Conservation (phyloP, 2,797 vertebrate species). For the Cyprinella venusta region DNA sequence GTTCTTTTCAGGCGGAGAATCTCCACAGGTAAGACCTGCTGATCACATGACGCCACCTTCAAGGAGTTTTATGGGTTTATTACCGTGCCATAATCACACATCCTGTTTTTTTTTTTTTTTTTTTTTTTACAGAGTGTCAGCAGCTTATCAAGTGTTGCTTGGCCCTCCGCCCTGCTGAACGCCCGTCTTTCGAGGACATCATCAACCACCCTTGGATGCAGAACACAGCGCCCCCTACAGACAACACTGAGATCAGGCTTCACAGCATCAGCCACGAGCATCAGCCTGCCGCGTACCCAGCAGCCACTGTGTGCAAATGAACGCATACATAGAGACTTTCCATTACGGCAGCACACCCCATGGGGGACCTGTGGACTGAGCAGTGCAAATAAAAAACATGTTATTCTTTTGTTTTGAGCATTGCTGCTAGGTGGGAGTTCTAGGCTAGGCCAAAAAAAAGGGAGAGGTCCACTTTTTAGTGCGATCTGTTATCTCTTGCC, state of each 20-base stretch:
- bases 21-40: slow-evolving; percentile 80
- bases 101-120: slow-evolving; percentile 40
- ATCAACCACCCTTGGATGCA: slow-evolving; percentile 93
- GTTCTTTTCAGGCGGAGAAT: slow-evolving; percentile 86
- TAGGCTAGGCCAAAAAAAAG: slow-evolving; percentile 17
- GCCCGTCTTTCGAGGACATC: slow-evolving; percentile 91
- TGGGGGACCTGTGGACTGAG: slow-evolving; percentile 31
- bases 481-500: slow-evolving; percentile 17
- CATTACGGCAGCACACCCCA: slow-evolving; percentile 27
- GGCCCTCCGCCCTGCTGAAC: slow-evolving; percentile 86
- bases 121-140: slow-evolving; percentile 80
- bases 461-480: slow-evolving; percentile 9
- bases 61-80: background rate
- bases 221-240: slow-evolving; percentile 75
- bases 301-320: slow-evolving; percentile 60
- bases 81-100: background rate
- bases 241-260: slow-evolving; percentile 84
- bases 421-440: slow-evolving; percentile 45
- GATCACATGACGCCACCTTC: background rate
- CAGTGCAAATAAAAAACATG: slow-evolving; percentile 34
- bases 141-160: slow-evolving; percentile 90
- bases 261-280: slow-evolving; percentile 87
- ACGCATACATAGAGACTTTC: slow-evolving; percentile 28
- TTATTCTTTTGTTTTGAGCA: slow-evolving; percentile 46
- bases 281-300: slow-evolving; percentile 75